These are phyloP conservation scores for Fragum fragum DNA, from an alignment of 2,888 invertebrate species.

Conservation along the genomic window DNA sequence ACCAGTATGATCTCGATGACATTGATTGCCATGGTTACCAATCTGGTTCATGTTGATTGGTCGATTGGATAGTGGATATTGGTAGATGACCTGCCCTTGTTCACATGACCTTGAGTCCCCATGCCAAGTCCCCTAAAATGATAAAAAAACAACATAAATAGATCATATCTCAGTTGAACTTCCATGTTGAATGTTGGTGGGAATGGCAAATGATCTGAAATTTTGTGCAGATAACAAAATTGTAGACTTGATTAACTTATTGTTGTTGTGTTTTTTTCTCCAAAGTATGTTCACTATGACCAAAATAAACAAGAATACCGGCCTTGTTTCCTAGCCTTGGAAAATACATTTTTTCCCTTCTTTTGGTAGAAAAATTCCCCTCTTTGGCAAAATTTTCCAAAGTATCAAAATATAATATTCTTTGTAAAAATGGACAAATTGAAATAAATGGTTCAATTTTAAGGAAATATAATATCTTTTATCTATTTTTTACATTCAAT, in stretches of 20 bases:
- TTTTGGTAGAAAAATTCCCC: too few relatives aligned
- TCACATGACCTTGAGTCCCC: conserved; percentile 65
- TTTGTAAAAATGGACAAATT: too few relatives aligned
- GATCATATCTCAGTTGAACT: neutral
- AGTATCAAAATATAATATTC: too few relatives aligned
- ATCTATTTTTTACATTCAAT: too few relatives aligned
- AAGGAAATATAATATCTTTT: too few relatives aligned
- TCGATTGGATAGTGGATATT: conserved; percentile 56
- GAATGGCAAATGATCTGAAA: neutral
- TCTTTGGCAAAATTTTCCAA: too few relatives aligned
- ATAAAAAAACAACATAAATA: neutral
- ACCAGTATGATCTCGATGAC: conserved; percentile 21
- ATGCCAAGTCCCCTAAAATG: conserved; percentile 66
- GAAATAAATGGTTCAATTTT: too few relatives aligned
- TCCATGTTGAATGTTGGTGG: neutral
- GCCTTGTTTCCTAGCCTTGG: too few relatives aligned
- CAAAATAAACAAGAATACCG: too few relatives aligned
- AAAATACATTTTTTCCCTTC: too few relatives aligned
- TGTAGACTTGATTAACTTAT: neutral
- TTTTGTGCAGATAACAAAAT: neutral
- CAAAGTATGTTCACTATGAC: too few relatives aligned
- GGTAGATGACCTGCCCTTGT: conserved; percentile 59
- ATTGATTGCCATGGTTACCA: conserved; percentile 45
- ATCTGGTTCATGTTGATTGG: conserved; percentile 68
- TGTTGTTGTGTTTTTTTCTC: too few relatives aligned